These are phyloP conservation scores for Gadopsis bispinosus DNA, from an alignment of 2,797 vertebrate genomes.

Conservation along the genomic window DNA sequence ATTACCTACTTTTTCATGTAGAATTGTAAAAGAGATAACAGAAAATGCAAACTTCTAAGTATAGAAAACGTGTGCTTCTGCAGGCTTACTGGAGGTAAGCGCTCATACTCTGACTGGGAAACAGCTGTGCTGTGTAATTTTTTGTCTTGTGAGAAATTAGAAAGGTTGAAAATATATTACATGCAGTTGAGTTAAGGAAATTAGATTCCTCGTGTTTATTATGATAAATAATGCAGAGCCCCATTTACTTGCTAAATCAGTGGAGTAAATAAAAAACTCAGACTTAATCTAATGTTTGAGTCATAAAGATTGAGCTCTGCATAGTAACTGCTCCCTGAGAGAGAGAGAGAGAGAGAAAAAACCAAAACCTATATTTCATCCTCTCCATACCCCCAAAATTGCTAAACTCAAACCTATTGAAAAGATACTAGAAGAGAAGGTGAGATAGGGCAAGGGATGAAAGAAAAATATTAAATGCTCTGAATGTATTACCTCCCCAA, in stretches of 20 bases:
- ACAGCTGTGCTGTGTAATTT: constrained; percentile 60
- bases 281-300: constrained; percentile 42
- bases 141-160: constrained; percentile 53
- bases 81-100: constrained; percentile 38
- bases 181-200: constrained; percentile 29
- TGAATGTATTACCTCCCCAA: constrained; percentile 47
- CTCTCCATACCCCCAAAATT: constrained; percentile 48
- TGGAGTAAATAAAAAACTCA: neutral
- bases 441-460: constrained; percentile 6
- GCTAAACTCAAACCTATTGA: constrained; percentile 50
- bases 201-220: constrained; percentile 22
- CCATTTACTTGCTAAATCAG: constrained; percentile 26
- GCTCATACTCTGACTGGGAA: constrained; percentile 50
- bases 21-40: constrained; percentile 4
- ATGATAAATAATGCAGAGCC: constrained; percentile 25
- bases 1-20: constrained; percentile 11
- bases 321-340: constrained; percentile 31
- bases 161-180: constrained; percentile 37
- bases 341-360: constrained; percentile 22
- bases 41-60: constrained; percentile 14
- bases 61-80: constrained; percentile 19
- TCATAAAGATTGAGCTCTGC: constrained; percentile 43
- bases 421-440: constrained; percentile 17
- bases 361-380: constrained; percentile 53
- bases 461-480: constrained; percentile 44